These are phyloP conservation scores for Anthopleura xanthogrammica DNA, from an alignment of 92 coral and sea anemone species.

Conservation along the genomic window DNA sequence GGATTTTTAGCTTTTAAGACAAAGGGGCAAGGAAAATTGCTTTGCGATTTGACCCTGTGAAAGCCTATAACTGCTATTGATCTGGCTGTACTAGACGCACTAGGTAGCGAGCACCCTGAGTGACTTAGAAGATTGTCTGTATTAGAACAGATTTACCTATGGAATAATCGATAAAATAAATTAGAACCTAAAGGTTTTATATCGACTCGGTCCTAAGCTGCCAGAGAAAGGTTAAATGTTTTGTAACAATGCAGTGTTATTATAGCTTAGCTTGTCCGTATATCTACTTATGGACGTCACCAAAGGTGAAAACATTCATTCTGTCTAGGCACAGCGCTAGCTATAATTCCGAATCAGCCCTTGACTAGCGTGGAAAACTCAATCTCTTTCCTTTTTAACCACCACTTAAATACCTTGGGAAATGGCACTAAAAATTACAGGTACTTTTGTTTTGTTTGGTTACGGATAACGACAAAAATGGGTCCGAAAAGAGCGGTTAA, in stretches of 20 bases:
- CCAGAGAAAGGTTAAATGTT: constrained; percentile 18
- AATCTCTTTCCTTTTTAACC: background rate
- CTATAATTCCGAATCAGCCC: background rate
- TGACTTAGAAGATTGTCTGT: constrained; percentile 17
- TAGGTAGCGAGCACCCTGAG: background rate
- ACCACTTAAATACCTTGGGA: too few relatives aligned
- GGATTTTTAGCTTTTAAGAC: background rate
- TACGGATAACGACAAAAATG: too few relatives aligned
- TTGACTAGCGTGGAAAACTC: background rate
- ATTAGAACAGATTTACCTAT: constrained; percentile 16
- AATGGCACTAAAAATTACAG: too few relatives aligned
- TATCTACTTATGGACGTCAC: constrained; percentile 13
- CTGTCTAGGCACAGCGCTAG: background rate
- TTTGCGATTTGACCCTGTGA: background rate
- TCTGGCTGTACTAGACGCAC: constrained; percentile 1
- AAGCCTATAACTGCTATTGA: background rate
- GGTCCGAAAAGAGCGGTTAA: too few relatives aligned
- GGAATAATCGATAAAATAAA: constrained; percentile 1
- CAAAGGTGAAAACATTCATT: constrained; percentile 13
- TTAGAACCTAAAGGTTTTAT: background rate
- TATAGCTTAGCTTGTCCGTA: constrained; percentile 26
- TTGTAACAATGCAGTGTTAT: constrained; percentile 17
- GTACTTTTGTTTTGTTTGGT: too few relatives aligned
- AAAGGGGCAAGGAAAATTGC: background rate
- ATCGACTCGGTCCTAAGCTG: constrained; percentile 11